Conservation (phyloP, 2,113 vertebrate species). For the Megaptera novaeangliae region DNA sequence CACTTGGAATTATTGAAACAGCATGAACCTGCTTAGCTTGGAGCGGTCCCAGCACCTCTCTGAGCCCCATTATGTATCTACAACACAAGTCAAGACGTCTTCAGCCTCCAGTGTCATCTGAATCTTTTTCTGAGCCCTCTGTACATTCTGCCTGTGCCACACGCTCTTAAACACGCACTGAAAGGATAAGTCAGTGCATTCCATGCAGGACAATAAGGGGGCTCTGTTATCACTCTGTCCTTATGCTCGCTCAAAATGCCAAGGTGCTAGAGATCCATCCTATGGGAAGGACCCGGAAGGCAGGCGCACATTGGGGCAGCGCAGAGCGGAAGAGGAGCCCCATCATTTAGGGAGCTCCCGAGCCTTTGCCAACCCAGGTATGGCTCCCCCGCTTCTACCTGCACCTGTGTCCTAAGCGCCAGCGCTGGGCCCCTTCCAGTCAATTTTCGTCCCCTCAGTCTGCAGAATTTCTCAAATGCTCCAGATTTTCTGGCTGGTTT, state of each 20-base stretch:
- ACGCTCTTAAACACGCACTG: neutral
- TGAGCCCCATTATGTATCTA: rapidly evolving
- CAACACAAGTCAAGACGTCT: neutral
- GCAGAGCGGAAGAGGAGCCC: neutral
- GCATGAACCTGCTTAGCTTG: neutral
- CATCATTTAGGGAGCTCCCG: neutral
- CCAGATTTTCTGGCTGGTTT: conserved; percentile 49
- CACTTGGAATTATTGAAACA: neutral
- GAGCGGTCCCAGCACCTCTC: neutral
- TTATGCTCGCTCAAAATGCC: neutral
- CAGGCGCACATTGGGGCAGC: neutral
- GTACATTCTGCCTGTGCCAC: too few relatives aligned
- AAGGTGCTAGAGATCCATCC: neutral
- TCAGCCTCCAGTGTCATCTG: too few relatives aligned
- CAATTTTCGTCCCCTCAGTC: neutral
- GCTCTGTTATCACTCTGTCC: neutral
- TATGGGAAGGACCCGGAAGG: neutral
- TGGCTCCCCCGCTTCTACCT: rapidly evolving
- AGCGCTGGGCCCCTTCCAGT: neutral
- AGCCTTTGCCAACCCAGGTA: too few relatives aligned
- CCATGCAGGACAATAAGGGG: neutral
- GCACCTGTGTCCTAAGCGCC: neutral
- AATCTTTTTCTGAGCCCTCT: neutral
- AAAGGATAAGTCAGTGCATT: too few relatives aligned
- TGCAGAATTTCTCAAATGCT: conserved; percentile 44